These are phyloP conservation scores for Bombycilla garrulus DNA, from an alignment of 2,113 vertebrate species.

Conservation along the genomic window DNA sequence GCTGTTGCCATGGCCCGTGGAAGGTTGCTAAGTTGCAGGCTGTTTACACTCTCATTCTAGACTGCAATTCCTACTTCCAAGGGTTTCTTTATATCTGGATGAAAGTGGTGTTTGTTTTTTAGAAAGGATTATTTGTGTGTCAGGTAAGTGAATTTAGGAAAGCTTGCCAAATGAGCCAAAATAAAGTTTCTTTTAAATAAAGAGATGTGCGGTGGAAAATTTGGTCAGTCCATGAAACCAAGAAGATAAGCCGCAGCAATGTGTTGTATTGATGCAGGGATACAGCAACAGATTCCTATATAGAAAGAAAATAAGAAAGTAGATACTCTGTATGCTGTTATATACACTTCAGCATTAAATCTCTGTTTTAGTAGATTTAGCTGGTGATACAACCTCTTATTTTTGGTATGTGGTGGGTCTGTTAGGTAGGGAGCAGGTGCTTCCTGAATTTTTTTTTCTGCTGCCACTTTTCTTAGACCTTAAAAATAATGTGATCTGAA, in stretches of 20 bases:
- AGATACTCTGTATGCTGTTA: background rate
- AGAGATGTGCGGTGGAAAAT: background rate
- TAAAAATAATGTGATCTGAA: background rate
- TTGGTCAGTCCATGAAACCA: background rate
- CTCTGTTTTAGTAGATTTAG: background rate
- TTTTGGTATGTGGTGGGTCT: background rate
- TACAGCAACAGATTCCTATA: background rate
- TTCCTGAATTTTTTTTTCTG: background rate
- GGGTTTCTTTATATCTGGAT: background rate
- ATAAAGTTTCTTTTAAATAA: background rate
- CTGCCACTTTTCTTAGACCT: background rate
- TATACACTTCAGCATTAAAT: background rate
- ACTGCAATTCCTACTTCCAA: background rate
- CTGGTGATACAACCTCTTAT: background rate
- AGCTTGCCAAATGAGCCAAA: background rate
- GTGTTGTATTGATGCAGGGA: background rate
- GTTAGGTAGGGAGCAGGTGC: background rate
- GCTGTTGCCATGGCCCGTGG: slow-evolving; percentile 1
- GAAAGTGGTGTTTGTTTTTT: background rate
- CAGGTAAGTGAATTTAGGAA: background rate
- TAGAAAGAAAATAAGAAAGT: background rate
- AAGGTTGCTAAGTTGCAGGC: slow-evolving; percentile 33
- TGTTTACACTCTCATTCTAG: background rate
- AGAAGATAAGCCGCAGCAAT: background rate
- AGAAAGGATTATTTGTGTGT: background rate